Percentiles rank a stretch among this genome's conserved stretches.
Conservation (phyloP, 2,797 vertebrate species). For the Sorex maritimensis region DNA sequence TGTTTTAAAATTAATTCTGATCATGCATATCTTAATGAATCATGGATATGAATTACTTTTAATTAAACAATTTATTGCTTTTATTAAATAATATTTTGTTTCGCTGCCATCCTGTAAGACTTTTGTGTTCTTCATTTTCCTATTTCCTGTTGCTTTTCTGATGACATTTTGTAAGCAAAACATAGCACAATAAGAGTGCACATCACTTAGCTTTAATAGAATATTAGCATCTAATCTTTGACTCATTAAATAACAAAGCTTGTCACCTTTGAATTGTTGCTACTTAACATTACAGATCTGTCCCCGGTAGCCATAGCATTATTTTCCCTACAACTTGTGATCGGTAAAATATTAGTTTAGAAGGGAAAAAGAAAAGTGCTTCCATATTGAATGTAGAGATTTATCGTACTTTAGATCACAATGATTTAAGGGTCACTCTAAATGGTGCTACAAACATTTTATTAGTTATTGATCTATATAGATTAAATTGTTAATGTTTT, state of each 20-base stretch:
- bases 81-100: conserved; percentile 77
- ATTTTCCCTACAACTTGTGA: conserved; percentile 70
- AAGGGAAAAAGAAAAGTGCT: conserved; percentile 31
- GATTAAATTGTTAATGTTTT: conserved; percentile 8
- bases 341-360: conserved; percentile 57
- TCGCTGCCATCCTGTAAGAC: conserved; percentile 70
- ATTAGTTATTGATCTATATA: neutral
- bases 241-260: conserved; percentile 83
- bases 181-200: conserved; percentile 66
- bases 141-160: conserved; percentile 67
- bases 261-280: conserved; percentile 83
- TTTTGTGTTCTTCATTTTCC: conserved; percentile 68
- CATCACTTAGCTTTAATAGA: conserved; percentile 79
- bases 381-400: conserved; percentile 59
- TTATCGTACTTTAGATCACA: conserved; percentile 35
- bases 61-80: conserved; percentile 75
- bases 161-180: conserved; percentile 76
- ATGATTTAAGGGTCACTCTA: conserved; percentile 32
- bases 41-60: conserved; percentile 76
- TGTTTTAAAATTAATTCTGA: conserved; percentile 67
- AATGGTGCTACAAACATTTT: neutral
- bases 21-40: conserved; percentile 75
- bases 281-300: conserved; percentile 85
- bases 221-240: conserved; percentile 80
- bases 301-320: conserved; percentile 63